Base-by-base conservation (phyloP, 1,140 invertebrate genomes). In the Wasmannia auropunctata region DNA sequence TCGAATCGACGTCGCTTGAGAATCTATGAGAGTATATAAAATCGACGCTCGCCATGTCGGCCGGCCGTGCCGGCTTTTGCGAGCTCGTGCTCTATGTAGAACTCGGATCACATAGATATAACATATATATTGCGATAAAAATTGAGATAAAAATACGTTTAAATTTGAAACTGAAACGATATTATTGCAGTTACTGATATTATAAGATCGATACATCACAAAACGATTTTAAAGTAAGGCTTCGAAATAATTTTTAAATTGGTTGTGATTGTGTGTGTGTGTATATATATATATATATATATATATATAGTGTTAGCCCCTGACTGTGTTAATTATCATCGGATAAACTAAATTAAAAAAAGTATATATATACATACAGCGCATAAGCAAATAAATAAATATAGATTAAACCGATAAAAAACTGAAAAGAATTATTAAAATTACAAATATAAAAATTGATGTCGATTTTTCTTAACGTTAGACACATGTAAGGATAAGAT, bases 191-290 rank as follows among this genome's bases (percentile, higher is more conserved):
- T 63, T 37, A 34, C 46, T 16, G 37, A 75, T 75, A n/a, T n/a
- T n/a, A n/a, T n/a, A 54, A 75, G 31, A 7, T 77, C 16, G 25
- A 8, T 46, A 25, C 25, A 51, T 3, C 25, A 37, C 16, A 16
- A 80, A 54, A 46, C 63, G 63, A 51, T 65, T 22, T 49, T 34
- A 34, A 67, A 14, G 3, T 22, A 60, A 34, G 51, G 31, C 16
- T 69, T 69, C 10, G 22, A 80, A 80, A 69, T 31, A 56, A 54
- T 54, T 80, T 69, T 69, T 69, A 7, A 80, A 80, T 80, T 80
- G 77, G 62, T 80, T 69, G 77, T 80, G 77, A 69, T 80, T 80
- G 34, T 69, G n/a, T n/a, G n/a, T n/a, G n/a, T n/a, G n/a, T n/a
- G n/a, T n/a, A n/a, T n/a, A n/a, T n/a, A n/a, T n/a, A n/a, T n/a